Evolutionary conservation across 2,797 vertebrate genomes (phyloP).

Genomic region (Mus minutoides): DNA sequence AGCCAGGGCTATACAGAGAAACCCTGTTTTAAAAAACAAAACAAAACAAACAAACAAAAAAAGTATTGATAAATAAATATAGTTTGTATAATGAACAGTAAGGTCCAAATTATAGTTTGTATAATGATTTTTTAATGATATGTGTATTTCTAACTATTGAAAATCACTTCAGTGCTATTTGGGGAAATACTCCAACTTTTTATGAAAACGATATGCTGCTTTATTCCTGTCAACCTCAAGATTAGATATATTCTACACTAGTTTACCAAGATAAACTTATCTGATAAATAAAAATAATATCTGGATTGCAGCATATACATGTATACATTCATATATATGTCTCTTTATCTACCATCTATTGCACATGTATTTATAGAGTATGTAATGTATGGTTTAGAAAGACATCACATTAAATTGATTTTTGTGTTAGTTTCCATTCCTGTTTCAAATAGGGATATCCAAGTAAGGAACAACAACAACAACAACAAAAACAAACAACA

Average conservation of each 20-base stretch:
- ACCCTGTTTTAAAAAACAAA: too few species aligned
- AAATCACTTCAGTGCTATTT: neutral
- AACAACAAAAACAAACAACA: too few species aligned
- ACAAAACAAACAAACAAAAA: too few species aligned
- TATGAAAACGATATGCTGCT: neutral
- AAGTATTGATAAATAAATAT: neutral
- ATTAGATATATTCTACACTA: neutral
- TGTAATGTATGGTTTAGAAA: slow-evolving; percentile 1
- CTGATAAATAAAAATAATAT: neutral
- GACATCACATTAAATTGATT: neutral
- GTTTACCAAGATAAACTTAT: neutral
- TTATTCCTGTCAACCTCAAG: neutral
- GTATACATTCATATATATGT: neutral
- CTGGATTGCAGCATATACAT: neutral
- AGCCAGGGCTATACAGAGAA: too few species aligned
- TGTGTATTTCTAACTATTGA: neutral
- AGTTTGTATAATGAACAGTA: neutral
- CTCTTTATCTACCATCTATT: neutral
- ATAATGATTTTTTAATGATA: neutral
- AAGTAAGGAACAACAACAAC: neutral
- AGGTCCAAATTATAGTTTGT: neutral
- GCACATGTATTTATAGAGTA: neutral
- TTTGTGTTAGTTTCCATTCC: neutral
- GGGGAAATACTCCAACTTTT: neutral
- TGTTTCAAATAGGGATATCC: neutral